Evolutionary conservation across 2,797 vertebrate genomes (phyloP), one percentile per base, ranked within the genome.

Genomic region (Pipistrellus kuhlii): DNA sequence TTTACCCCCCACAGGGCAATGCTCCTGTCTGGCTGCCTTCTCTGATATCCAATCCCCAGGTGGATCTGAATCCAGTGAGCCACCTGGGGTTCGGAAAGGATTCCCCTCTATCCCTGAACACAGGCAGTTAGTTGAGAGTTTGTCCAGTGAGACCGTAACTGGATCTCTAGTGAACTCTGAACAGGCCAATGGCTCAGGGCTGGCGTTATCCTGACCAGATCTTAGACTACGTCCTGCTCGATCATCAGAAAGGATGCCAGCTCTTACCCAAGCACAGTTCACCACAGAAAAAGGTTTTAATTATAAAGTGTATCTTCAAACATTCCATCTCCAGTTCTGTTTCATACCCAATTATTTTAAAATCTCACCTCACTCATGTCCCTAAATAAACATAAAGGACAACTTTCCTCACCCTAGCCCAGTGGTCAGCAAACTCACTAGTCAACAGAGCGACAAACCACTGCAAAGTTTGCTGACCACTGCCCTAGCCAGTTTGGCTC

Each of bases 1-100:
- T 1, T 27, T 1, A 3, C 83, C 8, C 10, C 55, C 0, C 23
- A 25, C 18, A 13, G 7, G 2, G 17, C 18, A 14, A 3, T 4
- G 21, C 35, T 20, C 41, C 32, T 35, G 25, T 27, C 32, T 59
- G 10, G 68, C 32, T 85, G 30, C 51, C 20, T 46, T 73, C 30
- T 59, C 53, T 41, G 20, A 55, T 55, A 9, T 12, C 71, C n/a
- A 57, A 1, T n/a, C 41, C 55, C 46, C 10, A 38, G 35, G 18
- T 5, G 38, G 41, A 44, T 48, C 35, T 18, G 41, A 83, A 35
- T 13, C 48, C n/a, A 51, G 21, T 0, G 4, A 64, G 25, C 38
- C 14, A 59, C 17, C 9, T 2, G 5, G 80, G 53, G 85, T 25
- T 44, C 30, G 57, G 57, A 32, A 30, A 55, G 13, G 5, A 9